Base-by-base conservation (phyloP, 2,888 invertebrate species). In the Stratiomys singularior region DNA sequence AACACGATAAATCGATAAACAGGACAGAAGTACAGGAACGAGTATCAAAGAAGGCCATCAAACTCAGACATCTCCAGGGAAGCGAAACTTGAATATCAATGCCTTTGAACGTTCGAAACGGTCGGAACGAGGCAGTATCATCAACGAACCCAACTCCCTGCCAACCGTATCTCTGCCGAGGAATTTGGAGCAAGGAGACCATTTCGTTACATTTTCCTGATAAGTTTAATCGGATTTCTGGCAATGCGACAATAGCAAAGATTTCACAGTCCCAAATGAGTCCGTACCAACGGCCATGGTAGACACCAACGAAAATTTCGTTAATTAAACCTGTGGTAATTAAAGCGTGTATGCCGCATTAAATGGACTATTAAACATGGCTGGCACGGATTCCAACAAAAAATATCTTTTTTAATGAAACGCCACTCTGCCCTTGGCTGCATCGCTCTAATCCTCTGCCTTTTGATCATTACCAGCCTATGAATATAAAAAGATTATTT, bases 41-140 rank as follows among this genome's bases (percentile, higher is more conserved):
- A 27, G n/a, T 69, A 69, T 69, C 69, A 69, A 60, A 74, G 74
- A 74, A 72, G 58, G 74, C 74, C 74, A 74, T 74, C 74, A 74
- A 74, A 37, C 25, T 37, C 74, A 74, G 44, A 74, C 58, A 74
- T 74, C 74, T 74, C 58, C 74, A 21, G 56, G 52, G 72, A 69
- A 25, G 58, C 18, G 21, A 60, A 58, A 69, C 46, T 46, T 44
- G 47, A 46, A 69, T 67, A 47, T 69, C 23, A 69, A 46, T 67
- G 37, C 44, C 18, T 25, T n/a, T 9, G 23, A 28, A 27, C 69
- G 37, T 37, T 37, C 37, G 9, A 9, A 37, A 37, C 37, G 37
- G 37, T 3, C 37, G 3, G 5, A 37, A 37, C 37, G 37, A 46
- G 21, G 47, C 46, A 46, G 44, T 25, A 46, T 69, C 47, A 69